Evolutionary conservation across 2,113 vertebrate genomes (phyloP), one percentile per base, ranked within the genome.

Genomic region (Triplophysa rosa): DNA sequence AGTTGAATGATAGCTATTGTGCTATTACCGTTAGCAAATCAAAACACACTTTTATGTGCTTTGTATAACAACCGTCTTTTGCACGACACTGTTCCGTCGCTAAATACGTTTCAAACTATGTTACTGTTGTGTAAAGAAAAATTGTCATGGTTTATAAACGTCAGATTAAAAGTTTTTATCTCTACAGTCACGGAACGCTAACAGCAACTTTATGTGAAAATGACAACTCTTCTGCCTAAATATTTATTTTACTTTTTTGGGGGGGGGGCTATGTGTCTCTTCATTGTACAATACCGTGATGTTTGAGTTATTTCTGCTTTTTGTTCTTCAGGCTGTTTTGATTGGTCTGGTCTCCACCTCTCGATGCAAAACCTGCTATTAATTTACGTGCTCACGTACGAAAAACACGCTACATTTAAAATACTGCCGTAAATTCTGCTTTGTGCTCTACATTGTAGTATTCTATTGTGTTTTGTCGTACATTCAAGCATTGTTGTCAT

Each of bases 1-100:
- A 49, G 24, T 33, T 54, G 19, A 14, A 26, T 3, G 40, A 62
- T 65, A 49, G 74, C 62, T 66, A 37, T 14, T 54, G 23, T 33
- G 74, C 74, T 77, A 77, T 52, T 24, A 23, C 47, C 14, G 26
- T 74, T 74, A 74, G 72, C 72, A n/a, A 74, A 42, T 29, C 58
- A 19, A 74, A 74, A 47, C 47, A 63, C 37, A 42, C 45, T 63
- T 47, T 26, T n/a, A 49, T 63, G 0, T 45, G 29, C 3, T 42
- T 1, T 37, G 33, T 37, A 37, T 37, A 7, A 7, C 5, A 37
- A 37, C 33, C 33, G 7, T 37, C 33, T 37, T 37, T 37, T 37
- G 7, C 33, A 3, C 1, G 7, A 37, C 26, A 13, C 2, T 70
- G 19, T n/a, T 11, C 1, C 13, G 3, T 58, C 56, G 1, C 13